Base-by-base conservation (phyloP, 2,888 invertebrate genomes). In the Drosophila sordidula region DNA sequence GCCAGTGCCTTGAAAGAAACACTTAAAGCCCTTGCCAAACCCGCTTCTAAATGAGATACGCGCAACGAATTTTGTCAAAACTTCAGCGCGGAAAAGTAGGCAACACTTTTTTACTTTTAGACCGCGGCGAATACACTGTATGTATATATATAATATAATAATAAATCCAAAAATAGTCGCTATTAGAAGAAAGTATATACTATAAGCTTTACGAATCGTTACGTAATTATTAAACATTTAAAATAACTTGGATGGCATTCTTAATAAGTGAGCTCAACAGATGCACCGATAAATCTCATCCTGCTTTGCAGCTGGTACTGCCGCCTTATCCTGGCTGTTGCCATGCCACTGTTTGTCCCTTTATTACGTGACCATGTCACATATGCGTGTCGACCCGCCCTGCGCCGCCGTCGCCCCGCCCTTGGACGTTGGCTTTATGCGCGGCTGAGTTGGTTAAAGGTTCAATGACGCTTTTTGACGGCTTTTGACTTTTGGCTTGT, bases 401-500 rank as follows among this genome's bases (percentile, higher is more conserved):
- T 5, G 16, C 32, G 6, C 4, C 9, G 9, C 2, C 34, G n/a
- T 9, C 9, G 4, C 18, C 3, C 25, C 16, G 32, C 12, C n/a
- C 16, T 38, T 36, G 22, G 8, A n/a, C 22, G 25, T 9, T 56
- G 3, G 8, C 14, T 8, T 16, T 16, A 29, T 58, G 49, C 44
- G 56, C 66, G 44, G 34, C 46, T 61, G 41, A 52, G 25, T 46
- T 58, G 75, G 76, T 59, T 63, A 34, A 76, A 57, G 64, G 68
- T 69, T 68, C 82, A 78, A 69, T 82, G 80, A 80, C 73, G 87
- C 75, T 65, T 79, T 87, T 78, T 85, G 83, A 87, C 66, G 77
- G 79, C 82, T 75, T 84, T 84, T 87, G 85, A 79, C 84, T 87
- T 70, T 70, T 77, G 50, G 73, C 67, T 52, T 54, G 38, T 47